Evolutionary conservation across 2,113 vertebrate species (phyloP).

Genomic region (Morone saxatilis): DNA sequence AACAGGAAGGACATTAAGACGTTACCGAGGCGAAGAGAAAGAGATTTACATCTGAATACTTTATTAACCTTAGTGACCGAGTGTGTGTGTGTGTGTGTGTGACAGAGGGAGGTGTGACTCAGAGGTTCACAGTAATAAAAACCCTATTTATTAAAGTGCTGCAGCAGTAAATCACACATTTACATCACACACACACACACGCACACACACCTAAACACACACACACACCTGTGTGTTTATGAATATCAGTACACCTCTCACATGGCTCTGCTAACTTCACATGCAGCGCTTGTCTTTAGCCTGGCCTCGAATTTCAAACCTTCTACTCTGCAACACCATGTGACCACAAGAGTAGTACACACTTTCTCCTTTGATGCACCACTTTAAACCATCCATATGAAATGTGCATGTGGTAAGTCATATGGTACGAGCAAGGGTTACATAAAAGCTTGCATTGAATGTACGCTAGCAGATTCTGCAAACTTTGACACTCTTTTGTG

Average conservation of each 20-base stretch:
- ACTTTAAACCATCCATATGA: not conserved
- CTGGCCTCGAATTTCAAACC: conserved; percentile 12
- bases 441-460: conserved; percentile 1
- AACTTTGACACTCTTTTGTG: not conserved
- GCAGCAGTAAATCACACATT: conserved; percentile 31
- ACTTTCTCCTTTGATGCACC: conserved; percentile 10
- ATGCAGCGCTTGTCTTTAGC: conserved; percentile 2
- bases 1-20: conserved; percentile 28
- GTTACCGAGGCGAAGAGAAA: conserved; percentile 10
- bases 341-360: conserved; percentile 10
- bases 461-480: not conserved
- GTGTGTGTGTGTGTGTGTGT: conserved; percentile 28
- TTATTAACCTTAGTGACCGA: conserved; percentile 61
- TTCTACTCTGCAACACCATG: not conserved
- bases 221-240: conserved; percentile 15
- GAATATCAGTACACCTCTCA: conserved; percentile 10
- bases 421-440: not conserved
- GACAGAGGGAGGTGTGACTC: conserved; percentile 27
- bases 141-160: conserved; percentile 50
- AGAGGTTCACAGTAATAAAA: conserved; percentile 58
- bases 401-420: not conserved
- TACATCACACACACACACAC: conserved; percentile 26
- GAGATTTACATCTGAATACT: conserved; percentile 44
- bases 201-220: not conserved
- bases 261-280: not conserved